Percentiles rank a stretch among this genome's conserved stretches.
Evolutionary conservation across 2,113 vertebrate species (phyloP).

Genomic region (Malurus melanocephalus): DNA sequence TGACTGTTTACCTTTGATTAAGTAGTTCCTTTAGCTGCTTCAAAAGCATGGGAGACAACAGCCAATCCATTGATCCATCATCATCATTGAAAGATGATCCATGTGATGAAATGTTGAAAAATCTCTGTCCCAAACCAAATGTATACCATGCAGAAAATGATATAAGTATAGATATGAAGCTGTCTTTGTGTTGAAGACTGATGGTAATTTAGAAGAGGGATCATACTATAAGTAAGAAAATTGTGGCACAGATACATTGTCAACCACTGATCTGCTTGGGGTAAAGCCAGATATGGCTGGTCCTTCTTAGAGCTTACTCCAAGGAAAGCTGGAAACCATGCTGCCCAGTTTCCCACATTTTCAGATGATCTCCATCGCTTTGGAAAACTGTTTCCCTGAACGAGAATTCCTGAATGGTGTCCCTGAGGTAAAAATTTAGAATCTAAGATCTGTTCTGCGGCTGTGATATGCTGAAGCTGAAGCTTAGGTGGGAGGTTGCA

Average conservation of each 20-base stretch:
- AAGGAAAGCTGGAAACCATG: not conserved
- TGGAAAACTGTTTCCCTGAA: not conserved
- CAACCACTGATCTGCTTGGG: not conserved
- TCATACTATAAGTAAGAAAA: not conserved
- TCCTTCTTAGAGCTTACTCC: not conserved
- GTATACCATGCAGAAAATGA: not conserved
- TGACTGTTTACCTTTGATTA: not conserved
- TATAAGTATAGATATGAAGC: not conserved
- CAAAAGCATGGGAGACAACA: not conserved
- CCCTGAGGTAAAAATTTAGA: not conserved
- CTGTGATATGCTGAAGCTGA: not conserved
- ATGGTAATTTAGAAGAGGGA: not conserved
- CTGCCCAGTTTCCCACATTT: not conserved
- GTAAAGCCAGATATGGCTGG: not conserved
- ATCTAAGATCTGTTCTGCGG: not conserved
- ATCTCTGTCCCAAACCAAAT: not conserved
- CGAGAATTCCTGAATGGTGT: too few relatives aligned
- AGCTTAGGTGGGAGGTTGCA: not conserved
- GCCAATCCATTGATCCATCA: not conserved
- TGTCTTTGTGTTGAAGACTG: not conserved
- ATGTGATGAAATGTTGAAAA: not conserved
- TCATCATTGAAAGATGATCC: not conserved
- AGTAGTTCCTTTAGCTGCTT: not conserved
- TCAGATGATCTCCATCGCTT: not conserved
- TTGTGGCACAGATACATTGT: not conserved